These are phyloP conservation scores for Intellagama lesueurii DNA, from an alignment of 2,797 vertebrate species.

Conservation along the genomic window DNA sequence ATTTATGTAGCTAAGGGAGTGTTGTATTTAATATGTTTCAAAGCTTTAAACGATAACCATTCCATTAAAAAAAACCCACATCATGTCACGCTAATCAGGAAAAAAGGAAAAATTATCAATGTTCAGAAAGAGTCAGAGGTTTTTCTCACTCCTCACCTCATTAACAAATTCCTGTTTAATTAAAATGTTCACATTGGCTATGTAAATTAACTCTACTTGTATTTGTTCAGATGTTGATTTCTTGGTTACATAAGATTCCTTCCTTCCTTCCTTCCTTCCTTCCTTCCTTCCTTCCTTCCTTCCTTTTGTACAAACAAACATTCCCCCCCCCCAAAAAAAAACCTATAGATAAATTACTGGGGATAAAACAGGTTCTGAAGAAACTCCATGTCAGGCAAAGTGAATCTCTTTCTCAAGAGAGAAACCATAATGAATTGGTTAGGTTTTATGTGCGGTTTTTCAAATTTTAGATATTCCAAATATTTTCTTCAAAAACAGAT, in stretches of 20 bases:
- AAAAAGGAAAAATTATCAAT: background rate
- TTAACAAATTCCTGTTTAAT: background rate
- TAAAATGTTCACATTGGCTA: constrained; percentile 29
- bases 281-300: too few species aligned
- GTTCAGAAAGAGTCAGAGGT: constrained; percentile 6
- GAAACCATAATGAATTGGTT: background rate
- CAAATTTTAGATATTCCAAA: background rate
- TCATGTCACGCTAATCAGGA: background rate
- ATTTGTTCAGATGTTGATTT: background rate
- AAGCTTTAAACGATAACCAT: constrained; percentile 1
- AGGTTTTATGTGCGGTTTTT: background rate
- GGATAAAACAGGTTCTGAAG: constrained; percentile 50
- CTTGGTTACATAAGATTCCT: constrained; percentile 2
- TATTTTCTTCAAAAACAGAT: background rate
- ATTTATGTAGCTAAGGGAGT: background rate
- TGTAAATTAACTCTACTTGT: constrained; percentile 40
- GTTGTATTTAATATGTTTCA: background rate
- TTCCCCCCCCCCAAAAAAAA: constrained; percentile 48
- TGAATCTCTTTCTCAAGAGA: constrained; percentile 51
- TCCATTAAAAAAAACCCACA: background rate
- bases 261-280: too few species aligned
- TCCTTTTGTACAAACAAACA: too few species aligned
- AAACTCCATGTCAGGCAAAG: constrained; percentile 52
- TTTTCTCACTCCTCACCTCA: background rate
- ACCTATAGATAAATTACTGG: constrained; percentile 38